phyloP scores from a whole-genome alignment of 1,140 invertebrate genomes.

The Anagrus nilaparvatae region DNA sequence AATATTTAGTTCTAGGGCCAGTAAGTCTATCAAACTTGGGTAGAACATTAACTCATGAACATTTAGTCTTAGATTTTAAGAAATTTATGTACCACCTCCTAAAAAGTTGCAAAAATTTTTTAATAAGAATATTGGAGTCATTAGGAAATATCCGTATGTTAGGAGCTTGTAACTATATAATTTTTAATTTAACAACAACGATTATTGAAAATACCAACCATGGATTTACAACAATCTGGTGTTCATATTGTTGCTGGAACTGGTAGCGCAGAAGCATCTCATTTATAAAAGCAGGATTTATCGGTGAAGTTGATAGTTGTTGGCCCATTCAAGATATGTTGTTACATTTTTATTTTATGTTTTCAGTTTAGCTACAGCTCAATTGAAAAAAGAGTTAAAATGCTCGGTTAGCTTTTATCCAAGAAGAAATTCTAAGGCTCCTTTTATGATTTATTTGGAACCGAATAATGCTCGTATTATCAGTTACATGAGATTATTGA shows the following conservation, averaged over 20 bases:
- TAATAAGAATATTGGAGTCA: slow-evolving; percentile 53
- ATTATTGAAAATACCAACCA: slow-evolving; percentile 73
- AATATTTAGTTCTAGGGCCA: slow-evolving; percentile 44
- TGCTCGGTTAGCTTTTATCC: slow-evolving; percentile 78
- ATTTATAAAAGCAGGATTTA: slow-evolving; percentile 63
- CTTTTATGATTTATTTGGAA: slow-evolving; percentile 64
- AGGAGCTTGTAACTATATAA: no score
- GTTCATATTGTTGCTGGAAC: slow-evolving; percentile 73
- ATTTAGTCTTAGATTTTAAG: slow-evolving; percentile 59
- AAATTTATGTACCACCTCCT: slow-evolving; percentile 52
- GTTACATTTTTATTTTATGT: not conserved
- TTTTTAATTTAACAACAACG: no score
- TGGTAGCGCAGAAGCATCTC: slow-evolving; percentile 47
- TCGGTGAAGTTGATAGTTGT: slow-evolving; percentile 73
- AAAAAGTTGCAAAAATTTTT: slow-evolving; percentile 42
- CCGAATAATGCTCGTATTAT: slow-evolving; percentile 69
- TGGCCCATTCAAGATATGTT: slow-evolving; percentile 63
- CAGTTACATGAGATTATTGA: slow-evolving; percentile 54
- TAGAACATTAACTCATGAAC: slow-evolving; percentile 67
- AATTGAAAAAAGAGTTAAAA: slow-evolving; percentile 52
- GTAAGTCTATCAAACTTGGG: slow-evolving; percentile 52
- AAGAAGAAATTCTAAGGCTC: slow-evolving; percentile 57
- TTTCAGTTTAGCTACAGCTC: slow-evolving; percentile 59
- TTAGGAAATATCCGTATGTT: slow-evolving; percentile 64
- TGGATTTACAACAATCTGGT: slow-evolving; percentile 53